These are phyloP conservation scores for Euplexia lucipara DNA, from an alignment of 2,888 invertebrate genomes.

Conservation along the genomic window DNA sequence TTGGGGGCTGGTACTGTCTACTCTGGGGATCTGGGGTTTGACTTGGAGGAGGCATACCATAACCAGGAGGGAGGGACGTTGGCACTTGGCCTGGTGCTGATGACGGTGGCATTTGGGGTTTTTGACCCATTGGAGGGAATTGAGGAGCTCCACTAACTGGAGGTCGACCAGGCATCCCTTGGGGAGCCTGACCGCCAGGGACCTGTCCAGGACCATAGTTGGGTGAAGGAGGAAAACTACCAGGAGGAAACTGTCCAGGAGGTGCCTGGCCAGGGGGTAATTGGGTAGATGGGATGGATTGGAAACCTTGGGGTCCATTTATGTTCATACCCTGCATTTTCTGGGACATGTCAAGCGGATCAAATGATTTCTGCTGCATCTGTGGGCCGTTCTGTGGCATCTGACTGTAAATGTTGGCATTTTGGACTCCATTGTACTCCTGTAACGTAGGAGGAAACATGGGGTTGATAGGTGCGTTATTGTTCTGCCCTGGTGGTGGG, in stretches of 20 bases:
- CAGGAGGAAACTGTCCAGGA: slow-evolving; percentile 77
- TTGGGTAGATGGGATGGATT: slow-evolving; percentile 80
- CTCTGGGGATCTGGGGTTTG: slow-evolving; percentile 59
- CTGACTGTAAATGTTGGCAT: slow-evolving; percentile 82
- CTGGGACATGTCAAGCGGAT: slow-evolving; percentile 82
- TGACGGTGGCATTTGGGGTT: slow-evolving; percentile 72
- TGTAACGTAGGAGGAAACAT: slow-evolving; percentile 81
- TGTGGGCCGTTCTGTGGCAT: slow-evolving; percentile 72
- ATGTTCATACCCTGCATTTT: slow-evolving; percentile 88
- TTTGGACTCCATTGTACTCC: slow-evolving; percentile 85
- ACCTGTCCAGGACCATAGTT: slow-evolving; percentile 73
- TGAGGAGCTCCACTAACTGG: slow-evolving; percentile 72
- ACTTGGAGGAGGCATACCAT: slow-evolving; percentile 68
- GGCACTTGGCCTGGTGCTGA: slow-evolving; percentile 71
- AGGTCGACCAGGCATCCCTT: slow-evolving; percentile 66
- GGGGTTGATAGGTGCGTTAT: slow-evolving; percentile 85
- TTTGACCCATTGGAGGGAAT: slow-evolving; percentile 71
- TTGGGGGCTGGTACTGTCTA: slow-evolving; percentile 64
- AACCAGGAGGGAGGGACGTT: slow-evolving; percentile 60
- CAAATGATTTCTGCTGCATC: slow-evolving; percentile 66
- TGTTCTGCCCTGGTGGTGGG: slow-evolving; percentile 86
- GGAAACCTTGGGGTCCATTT: slow-evolving; percentile 81
- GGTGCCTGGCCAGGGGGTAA: slow-evolving; percentile 79
- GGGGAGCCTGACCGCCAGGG: slow-evolving; percentile 68
- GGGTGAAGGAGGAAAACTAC: slow-evolving; percentile 75